Conservation (phyloP, 2,888 invertebrate species). For the Smittia aterrima region DNA sequence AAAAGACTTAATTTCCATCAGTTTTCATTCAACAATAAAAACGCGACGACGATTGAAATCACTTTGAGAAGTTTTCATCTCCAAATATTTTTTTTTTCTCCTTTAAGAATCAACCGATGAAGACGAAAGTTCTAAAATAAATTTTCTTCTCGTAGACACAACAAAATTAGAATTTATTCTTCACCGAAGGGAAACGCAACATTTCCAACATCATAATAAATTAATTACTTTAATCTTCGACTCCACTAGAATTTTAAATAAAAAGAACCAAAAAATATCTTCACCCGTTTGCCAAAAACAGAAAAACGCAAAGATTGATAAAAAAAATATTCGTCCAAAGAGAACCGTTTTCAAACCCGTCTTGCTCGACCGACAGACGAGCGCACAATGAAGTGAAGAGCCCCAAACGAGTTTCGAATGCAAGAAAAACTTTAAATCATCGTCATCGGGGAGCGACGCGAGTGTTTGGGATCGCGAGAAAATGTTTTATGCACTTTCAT, state of each 20-base stretch:
- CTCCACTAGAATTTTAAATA: no score
- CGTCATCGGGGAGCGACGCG: neutral
- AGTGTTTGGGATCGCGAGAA: neutral
- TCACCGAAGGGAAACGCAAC: no score
- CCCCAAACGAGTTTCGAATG: conserved; percentile 33
- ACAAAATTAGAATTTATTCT: neutral
- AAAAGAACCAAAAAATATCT: neutral
- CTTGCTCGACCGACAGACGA: conserved; percentile 33
- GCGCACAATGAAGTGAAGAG: conserved; percentile 34
- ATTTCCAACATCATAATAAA: no score
- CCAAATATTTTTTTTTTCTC: neutral
- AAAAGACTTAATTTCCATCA: neutral
- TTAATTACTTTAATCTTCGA: no score
- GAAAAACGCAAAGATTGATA: conserved; percentile 2
- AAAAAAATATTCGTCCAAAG: conserved; percentile 12
- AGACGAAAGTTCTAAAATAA: conserved; percentile 8
- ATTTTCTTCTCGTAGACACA: neutral
- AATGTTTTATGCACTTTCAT: neutral
- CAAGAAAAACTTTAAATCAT: conserved; percentile 24
- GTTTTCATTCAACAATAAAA: conserved; percentile 6
- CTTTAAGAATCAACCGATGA: conserved; percentile 1
- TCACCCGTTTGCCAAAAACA: conserved; percentile 17
- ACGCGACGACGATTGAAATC: neutral
- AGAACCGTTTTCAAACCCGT: conserved; percentile 29
- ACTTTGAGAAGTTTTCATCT: neutral